These are phyloP conservation scores for Drosophila fungiperda DNA, from an alignment of 2,888 invertebrate genomes.

Conservation along the genomic window DNA sequence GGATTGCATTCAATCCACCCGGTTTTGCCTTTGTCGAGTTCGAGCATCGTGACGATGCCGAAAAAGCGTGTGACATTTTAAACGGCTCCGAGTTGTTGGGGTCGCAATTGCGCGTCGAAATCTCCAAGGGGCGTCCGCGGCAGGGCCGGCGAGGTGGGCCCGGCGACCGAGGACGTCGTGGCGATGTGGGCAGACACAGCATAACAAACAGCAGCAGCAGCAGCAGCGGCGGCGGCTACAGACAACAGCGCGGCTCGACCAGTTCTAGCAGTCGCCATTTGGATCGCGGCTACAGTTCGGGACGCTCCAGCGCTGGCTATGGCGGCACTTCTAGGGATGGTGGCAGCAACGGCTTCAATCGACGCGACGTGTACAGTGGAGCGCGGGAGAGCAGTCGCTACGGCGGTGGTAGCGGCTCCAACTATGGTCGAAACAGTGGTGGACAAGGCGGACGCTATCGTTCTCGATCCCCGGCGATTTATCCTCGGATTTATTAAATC, in stretches of 20 bases:
- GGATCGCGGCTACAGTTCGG: constrained; percentile 83
- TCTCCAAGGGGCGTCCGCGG: constrained; percentile 92
- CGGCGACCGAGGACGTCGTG: constrained; percentile 85
- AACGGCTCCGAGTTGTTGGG: constrained; percentile 95
- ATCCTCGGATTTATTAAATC: constrained; percentile 72
- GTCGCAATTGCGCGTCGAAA: constrained; percentile 94
- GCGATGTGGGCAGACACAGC: constrained; percentile 86
- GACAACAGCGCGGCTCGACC: constrained; percentile 86
- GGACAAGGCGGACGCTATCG: constrained; percentile 84
- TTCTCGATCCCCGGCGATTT: constrained; percentile 83
- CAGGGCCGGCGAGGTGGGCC: constrained; percentile 87
- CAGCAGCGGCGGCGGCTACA: constrained; percentile 84
- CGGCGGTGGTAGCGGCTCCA: constrained; percentile 84
- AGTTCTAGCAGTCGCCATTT: constrained; percentile 73
- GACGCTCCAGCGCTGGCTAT: constrained; percentile 75
- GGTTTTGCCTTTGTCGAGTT: constrained; percentile 98
- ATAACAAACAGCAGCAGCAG: constrained; percentile 83
- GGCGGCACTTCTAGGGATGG: constrained; percentile 73
- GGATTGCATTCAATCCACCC: constrained; percentile 96
- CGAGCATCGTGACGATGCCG: constrained; percentile 94
- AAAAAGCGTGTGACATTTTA: constrained; percentile 93
- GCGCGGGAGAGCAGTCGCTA: constrained; percentile 79
- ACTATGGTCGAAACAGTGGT: constrained; percentile 85
- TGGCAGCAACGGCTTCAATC: constrained; percentile 82
- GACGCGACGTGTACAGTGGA: constrained; percentile 80